Conservation (phyloP, 92 coral and sea anemone genomes). For the Galaxea fascicularis region DNA sequence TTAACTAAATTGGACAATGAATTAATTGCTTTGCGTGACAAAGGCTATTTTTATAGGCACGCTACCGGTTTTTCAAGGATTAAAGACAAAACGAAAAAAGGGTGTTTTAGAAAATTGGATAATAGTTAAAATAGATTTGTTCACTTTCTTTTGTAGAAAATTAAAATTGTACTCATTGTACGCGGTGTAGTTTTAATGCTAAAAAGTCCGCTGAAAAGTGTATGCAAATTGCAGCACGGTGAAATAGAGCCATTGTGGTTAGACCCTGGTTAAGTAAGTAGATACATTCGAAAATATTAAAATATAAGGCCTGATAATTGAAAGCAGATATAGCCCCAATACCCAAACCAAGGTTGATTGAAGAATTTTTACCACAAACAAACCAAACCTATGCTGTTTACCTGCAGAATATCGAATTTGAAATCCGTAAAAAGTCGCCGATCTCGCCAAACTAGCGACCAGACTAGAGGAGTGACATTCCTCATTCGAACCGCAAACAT, state of each 20-base stretch:
- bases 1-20: too few relatives aligned
- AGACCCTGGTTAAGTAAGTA: too few relatives aligned
- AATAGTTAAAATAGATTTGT: not conserved
- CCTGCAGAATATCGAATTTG: slow-evolving; percentile 19
- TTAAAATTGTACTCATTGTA: not conserved
- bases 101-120: not conserved
- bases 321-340: not conserved
- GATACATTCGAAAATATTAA: not conserved
- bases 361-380: not conserved
- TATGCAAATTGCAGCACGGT: slow-evolving; percentile 37
- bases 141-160: not conserved
- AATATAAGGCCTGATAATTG: not conserved
- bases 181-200: not conserved
- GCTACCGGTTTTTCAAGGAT: too few relatives aligned
- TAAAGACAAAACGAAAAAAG: not conserved
- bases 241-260: too few relatives aligned
- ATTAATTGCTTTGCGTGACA: slow-evolving; percentile 17
- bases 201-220: too few relatives aligned
- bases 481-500: slow-evolving; percentile 71
- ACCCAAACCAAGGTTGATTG: not conserved
- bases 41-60: not conserved
- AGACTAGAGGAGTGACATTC: slow-evolving; percentile 56
- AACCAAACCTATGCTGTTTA: not conserved
- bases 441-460: slow-evolving; percentile 58
- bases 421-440: slow-evolving; percentile 40